Evolutionary conservation across 2,797 vertebrate species (phyloP), one percentile per base, ranked within the genome.

Genomic region (Setipinna tenuifilis): DNA sequence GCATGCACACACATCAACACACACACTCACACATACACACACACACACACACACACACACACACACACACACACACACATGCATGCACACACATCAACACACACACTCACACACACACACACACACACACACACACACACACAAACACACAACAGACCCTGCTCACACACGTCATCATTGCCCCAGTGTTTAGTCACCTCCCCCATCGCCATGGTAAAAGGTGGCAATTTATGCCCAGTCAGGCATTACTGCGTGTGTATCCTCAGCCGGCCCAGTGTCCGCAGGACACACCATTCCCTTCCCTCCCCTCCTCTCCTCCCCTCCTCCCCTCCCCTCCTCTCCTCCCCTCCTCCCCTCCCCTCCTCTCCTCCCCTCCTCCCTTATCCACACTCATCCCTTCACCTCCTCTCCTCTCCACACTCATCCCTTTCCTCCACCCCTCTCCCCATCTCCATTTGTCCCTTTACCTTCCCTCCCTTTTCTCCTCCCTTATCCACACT

Each of bases 191-290:
- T 71, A 31, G 31, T 75, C 23, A 68, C 62, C 62, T 12, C 7
- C 23, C 2, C 62, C 4, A 14, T 16, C 28, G 28, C 68, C 31
- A 85, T 86, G 61, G 71, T 89, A 84, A 89, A 88, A 90, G 88
- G 88, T 86, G 88, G 87, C 84, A 89, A 86, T 89, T 89, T 90
- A 90, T 93, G 89, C 87, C 35, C 25, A 91, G 87, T 90, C 91
- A 91, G 90, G 86, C 59, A 0, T 89, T 83, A 31, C 54, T 90
- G 85, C 86, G 62, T 31, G 23, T 68, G 10, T 28, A 25, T 68
- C 23, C 62, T 68, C 62, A 14, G 7, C 25, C 61, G 83, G 86
- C 23, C 16, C 28, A 23, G n/a, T 23, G 0, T 11, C 61, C 12
- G 61, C 61, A 65, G 61, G 62, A 68, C 62, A 23, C 62, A 68